phyloP scores from a whole-genome alignment of 2,888 invertebrate species.

The Drosophila anomelani region DNA sequence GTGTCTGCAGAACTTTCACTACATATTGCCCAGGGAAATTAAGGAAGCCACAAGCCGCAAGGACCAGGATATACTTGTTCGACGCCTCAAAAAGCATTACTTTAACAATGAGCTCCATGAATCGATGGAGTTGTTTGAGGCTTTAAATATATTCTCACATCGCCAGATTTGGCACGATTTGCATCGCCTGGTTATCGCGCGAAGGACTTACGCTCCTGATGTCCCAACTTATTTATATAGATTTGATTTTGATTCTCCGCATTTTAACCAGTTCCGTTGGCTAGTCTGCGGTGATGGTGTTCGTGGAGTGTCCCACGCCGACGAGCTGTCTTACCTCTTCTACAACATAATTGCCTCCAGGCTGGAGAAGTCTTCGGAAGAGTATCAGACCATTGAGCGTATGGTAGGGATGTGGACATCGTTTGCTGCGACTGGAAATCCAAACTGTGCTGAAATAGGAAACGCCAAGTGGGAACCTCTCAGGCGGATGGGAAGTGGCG shows the following conservation, averaged over 20 bases:
- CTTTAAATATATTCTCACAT: conserved; percentile 58
- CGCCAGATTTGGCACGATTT: conserved; percentile 81
- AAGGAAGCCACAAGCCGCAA: conserved; percentile 55
- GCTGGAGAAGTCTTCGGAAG: conserved; percentile 62
- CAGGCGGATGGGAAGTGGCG: conserved; percentile 19
- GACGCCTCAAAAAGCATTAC: conserved; percentile 58
- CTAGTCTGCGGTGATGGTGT: conserved; percentile 72
- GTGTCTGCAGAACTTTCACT: conserved; percentile 76
- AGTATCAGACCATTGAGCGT: conserved; percentile 81
- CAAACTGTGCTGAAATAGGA: conserved; percentile 75
- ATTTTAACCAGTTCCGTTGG: conserved; percentile 81
- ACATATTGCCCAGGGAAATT: conserved; percentile 81
- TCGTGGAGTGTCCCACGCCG: conserved; percentile 82
- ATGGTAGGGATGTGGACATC: conserved; percentile 82
- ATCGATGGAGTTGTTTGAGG: conserved; percentile 60
- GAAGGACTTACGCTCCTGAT: conserved; percentile 63
- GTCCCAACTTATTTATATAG: conserved; percentile 82
- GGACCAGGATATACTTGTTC: conserved; percentile 59
- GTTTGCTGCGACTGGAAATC: conserved; percentile 81
- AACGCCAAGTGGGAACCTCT: conserved; percentile 69
- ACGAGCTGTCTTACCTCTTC: conserved; percentile 83
- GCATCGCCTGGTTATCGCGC: conserved; percentile 73
- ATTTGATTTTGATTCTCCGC: conserved; percentile 83
- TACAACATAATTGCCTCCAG: conserved; percentile 69
- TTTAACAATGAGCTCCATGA: conserved; percentile 64